Conservation (phyloP, 2,113 vertebrate genomes). For the Notiomystis cincta region DNA sequence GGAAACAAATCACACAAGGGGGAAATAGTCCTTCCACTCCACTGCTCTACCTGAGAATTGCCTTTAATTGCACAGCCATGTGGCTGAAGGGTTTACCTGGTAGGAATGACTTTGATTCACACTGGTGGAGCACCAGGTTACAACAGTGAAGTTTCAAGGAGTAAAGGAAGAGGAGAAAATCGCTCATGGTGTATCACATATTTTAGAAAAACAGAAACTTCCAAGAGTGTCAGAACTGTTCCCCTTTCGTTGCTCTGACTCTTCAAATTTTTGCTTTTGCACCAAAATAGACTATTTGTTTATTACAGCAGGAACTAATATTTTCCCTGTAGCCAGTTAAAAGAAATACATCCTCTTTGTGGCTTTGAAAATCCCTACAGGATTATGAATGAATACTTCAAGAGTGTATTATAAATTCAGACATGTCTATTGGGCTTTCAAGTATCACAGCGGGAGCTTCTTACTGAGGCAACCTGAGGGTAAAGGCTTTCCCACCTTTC, state of each 20-base stretch:
- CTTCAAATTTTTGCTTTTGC: neutral
- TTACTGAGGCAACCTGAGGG: slow-evolving; percentile 62
- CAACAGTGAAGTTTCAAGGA: neutral
- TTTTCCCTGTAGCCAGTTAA: slow-evolving; percentile 40
- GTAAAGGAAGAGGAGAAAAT: neutral
- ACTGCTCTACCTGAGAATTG: neutral
- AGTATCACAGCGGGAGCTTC: slow-evolving; percentile 64
- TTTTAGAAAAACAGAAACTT: slow-evolving; percentile 11
- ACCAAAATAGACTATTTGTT: slow-evolving; percentile 41
- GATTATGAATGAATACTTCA: slow-evolving; percentile 68
- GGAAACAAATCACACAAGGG: neutral
- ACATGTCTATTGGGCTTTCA: slow-evolving; percentile 69
- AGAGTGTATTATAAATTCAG: slow-evolving; percentile 69
- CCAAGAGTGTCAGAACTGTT: neutral
- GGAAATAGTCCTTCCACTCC: neutral
- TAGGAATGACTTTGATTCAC: neutral
- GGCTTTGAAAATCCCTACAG: slow-evolving; percentile 68
- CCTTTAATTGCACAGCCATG: neutral
- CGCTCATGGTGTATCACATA: neutral
- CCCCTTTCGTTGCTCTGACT: neutral
- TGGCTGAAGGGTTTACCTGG: neutral
- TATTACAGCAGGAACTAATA: slow-evolving; percentile 34
- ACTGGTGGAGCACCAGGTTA: neutral
- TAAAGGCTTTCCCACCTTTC: slow-evolving; percentile 66
- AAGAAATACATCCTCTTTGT: slow-evolving; percentile 38